Evolutionary conservation across 2,113 vertebrate species (phyloP), one percentile per base, ranked within the genome.

Genomic region (Phylloscopus trochilus): DNA sequence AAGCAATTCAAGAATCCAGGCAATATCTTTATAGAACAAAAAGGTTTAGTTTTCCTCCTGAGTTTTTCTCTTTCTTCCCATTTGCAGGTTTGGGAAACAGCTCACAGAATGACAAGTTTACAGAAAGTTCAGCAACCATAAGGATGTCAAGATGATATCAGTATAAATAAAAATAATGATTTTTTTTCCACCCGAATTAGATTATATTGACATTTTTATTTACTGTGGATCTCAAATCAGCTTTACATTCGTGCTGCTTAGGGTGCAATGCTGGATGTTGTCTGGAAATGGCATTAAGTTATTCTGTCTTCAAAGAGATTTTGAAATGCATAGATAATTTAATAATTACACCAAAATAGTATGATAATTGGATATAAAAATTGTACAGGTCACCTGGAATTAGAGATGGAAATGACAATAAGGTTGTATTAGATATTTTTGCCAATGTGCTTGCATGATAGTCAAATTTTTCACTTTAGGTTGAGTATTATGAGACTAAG

Each of bases 371-470:
- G 28, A 59, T 14, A 5, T 30, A 49, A 91, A 77, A 84, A 20
- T 24, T 59, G 7, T 63, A 20, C 18, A 59, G 10, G 3, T 5
- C 35, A 37, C 7, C 2, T 55, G 43, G 19, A 44, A 78, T 58
- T 81, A 73, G 6, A 83, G 31, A 53, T 18, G 2, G 35, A 78
- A 70, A 91, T 44, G 2, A 3, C 14, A 44, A 17, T 26, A 78
- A 46, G 5, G 4, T 63, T 44, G 3, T 44, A 9, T 28, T 66
- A 74, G 37, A 12, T 39, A 26, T 27, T 70, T 28, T 67, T n/a
- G 3, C 15, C 33, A 56, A 13, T 81, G 8, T 46, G 43, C 0
- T 0, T 27, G 15, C 9, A 52, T 9, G 3, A 46, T 3, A 62
- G 11, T 62, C 4, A n/a, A 4, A 10, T 56, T 43, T 79, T 66